Evolutionary conservation across 1,140 invertebrate species (phyloP), one percentile per base, ranked within the genome.

Genomic region (Drosophila sp.): DNA sequence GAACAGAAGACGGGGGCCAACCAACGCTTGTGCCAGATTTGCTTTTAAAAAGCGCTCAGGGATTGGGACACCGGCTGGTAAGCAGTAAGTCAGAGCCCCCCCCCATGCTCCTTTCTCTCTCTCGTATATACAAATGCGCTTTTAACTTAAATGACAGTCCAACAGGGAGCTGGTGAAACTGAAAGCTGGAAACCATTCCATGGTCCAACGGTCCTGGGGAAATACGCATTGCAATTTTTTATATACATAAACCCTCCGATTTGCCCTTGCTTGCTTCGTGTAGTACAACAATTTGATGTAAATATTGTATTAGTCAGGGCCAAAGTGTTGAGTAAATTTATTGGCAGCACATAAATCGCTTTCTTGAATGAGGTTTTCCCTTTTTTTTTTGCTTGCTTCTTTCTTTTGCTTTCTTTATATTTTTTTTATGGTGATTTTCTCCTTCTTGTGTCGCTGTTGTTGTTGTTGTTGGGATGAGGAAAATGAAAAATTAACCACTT

Each of bases 321-420:
- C 83, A 86, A 82, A 86, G 83, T 86, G 82, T 86, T 87, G 79
- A 73, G 79, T 79, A 86, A 87, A 86, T 86, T 87, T 87, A 86
- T 86, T 87, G 83, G 79, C 83, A 79, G 83, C 69, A 79, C 83
- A 86, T 86, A 86, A 86, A 86, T 86, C 82, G 83, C 67, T 64
- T 75, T 73, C 41, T 32, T 60, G 64, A 72, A 71, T 68, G 61
- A 61, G 64, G 35, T 62, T 65, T 50, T 64, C 68, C 17, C 6
- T 6, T 7, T 6, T 11, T n/a, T 47, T 58, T 50, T 50, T 40
- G 76, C 38, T 56, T 72, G 62, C 57, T 38, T 23, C 60, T 44
- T 62, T 78, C 32, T 33, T 50, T 17, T 54, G 8, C 25, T 32
- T 56, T 54, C 30, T 32, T 41, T 35, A 11, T 30, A 30, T 30